Evolutionary conservation across 23 tunicate genomes (phyloP), one percentile per base, ranked within the genome.

Genomic region (Phallusia fumigata): DNA sequence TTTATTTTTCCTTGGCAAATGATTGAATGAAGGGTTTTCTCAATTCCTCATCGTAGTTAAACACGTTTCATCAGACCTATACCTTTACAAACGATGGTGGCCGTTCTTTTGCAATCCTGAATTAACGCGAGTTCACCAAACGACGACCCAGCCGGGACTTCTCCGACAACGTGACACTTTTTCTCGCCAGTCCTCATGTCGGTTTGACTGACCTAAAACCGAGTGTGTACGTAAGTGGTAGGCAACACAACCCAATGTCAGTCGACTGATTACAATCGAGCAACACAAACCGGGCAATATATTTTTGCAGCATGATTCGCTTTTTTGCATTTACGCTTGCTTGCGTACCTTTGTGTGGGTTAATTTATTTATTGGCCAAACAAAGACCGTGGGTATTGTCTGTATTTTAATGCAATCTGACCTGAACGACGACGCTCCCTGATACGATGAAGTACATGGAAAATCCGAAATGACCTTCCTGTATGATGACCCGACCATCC

Each of bases 61-160:
- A 40, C 47, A 40, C n/a, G n/a, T n/a, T n/a, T n/a, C n/a, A n/a
- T n/a, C n/a, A n/a, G n/a, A 40, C 5, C 47, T 5, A 3, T 40
- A 94, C 98, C 98, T 81, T 83, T 86, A 85, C 98, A 94, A 26
- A 83, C 84, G n/a, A 94, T 89, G 19, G 98, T 89, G 0, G 98
- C 94, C 30, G 90, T 77, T 64, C 98, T 85, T 18, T 79, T 86
- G 87, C 90, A 89, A 24, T 94, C 94, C 75, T 94, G 98, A 15
- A 94, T 79, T 18, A 94, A 79, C 73, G 98, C 98, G 19, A 94
- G 88, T 49, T 94, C 98, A 21, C 98, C 98, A 78, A 94, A 94
- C 53, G 93, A 94, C 40, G 93, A 81, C 11, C 98, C 98, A 24
- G 98, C 88, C 6, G 94, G 49, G 33, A 94, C 80, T 81, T 94